Conservation (phyloP, 2,888 invertebrate genomes). For the Dasysyrphus albostriatus region DNA sequence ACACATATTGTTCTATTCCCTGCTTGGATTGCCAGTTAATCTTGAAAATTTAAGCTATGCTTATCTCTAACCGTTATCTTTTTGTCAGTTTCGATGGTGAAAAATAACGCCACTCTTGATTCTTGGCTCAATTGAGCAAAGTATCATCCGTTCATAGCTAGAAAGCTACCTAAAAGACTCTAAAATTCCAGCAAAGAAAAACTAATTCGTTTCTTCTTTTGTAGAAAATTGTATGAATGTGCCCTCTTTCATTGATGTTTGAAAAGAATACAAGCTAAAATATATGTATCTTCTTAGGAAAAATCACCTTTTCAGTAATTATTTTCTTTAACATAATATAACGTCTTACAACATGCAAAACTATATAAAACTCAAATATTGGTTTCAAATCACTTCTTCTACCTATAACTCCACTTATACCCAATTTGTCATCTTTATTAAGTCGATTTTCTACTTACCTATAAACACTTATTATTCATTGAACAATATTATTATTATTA, state of each 20-base stretch:
- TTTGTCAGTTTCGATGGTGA: too few relatives aligned
- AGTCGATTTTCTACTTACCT: slow-evolving; percentile 32
- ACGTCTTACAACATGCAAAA: slow-evolving; percentile 38
- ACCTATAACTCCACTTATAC: slow-evolving; percentile 57
- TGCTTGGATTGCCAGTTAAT: too few relatives aligned
- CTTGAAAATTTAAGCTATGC: too few relatives aligned
- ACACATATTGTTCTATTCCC: too few relatives aligned
- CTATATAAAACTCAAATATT: slow-evolving; percentile 56
- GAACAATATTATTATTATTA: not conserved
- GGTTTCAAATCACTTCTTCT: slow-evolving; percentile 71
- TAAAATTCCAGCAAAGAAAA: too few relatives aligned
- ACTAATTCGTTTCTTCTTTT: too few relatives aligned
- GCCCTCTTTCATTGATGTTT: slow-evolving; percentile 11
- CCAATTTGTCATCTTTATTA: slow-evolving; percentile 53
- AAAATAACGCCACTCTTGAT: too few relatives aligned
- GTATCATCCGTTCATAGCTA: too few relatives aligned
- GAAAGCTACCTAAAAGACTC: too few relatives aligned
- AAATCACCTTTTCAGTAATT: not conserved
- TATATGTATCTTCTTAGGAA: not conserved
- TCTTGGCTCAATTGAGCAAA: too few relatives aligned
- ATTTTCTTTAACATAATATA: not conserved
- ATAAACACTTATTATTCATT: not conserved
- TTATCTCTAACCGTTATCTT: too few relatives aligned
- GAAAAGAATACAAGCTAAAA: not conserved
- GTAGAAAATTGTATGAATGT: too few relatives aligned